A percentile compares a stretch with the other conserved stretches of the same genome.
Evolutionary conservation across 2,797 vertebrate species (phyloP).

Genomic region (Phrynocephalus vlangalii): DNA sequence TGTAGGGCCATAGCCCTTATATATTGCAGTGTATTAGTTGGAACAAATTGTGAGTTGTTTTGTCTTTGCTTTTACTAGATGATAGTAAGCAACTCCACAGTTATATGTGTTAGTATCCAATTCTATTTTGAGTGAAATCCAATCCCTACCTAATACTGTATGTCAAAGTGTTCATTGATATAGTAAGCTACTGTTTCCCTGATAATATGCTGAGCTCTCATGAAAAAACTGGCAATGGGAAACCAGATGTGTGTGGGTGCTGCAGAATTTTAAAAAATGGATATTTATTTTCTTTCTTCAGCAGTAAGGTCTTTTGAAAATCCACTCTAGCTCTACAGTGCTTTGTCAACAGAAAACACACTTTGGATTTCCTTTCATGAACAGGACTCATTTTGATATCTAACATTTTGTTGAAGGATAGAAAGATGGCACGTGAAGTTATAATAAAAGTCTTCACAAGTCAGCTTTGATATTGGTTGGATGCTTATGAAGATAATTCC

Average conservation of each 20-base stretch:
- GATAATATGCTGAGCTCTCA: neutral
- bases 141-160: neutral
- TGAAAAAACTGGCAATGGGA: neutral
- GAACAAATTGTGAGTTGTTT: neutral
- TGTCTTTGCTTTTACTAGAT: neutral
- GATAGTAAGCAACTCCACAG: neutral
- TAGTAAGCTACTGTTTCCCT: neutral
- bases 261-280: neutral
- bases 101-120: neutral
- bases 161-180: neutral
- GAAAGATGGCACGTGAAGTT: neutral
- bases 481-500: neutral
- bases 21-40: neutral
- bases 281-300: neutral
- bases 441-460: neutral
- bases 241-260: neutral
- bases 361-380: neutral
- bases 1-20: neutral
- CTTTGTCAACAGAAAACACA: neutral
- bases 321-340: neutral
- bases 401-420: neutral
- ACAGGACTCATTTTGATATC: neutral
- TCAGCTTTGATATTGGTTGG: neutral
- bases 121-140: neutral
- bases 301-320: neutral